Conservation (phyloP, 1,140 invertebrate genomes). For the Leptoteleia sp. region DNA sequence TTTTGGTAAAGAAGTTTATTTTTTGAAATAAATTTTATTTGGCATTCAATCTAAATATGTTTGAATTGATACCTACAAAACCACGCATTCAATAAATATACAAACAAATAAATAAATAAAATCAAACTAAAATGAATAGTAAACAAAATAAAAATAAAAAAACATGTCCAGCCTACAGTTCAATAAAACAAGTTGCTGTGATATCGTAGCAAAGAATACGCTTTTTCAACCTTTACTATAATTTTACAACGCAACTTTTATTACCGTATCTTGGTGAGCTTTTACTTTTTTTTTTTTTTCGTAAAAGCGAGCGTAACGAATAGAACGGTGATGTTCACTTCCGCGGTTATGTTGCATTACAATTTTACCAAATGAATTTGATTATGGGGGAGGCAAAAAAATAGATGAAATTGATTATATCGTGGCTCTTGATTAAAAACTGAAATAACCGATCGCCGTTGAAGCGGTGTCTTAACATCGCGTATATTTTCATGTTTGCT, state of each 20-base stretch:
- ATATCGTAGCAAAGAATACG: slow-evolving; percentile 17
- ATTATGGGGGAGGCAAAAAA: too few relatives aligned
- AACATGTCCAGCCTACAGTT: too few relatives aligned
- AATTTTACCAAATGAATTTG: slow-evolving; percentile 15
- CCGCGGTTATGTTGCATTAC: slow-evolving; percentile 7
- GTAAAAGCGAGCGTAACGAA: slow-evolving; percentile 2
- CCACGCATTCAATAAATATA: too few relatives aligned
- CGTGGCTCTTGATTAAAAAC: slow-evolving; percentile 11
- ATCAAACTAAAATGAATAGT: too few relatives aligned
- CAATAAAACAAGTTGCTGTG: too few relatives aligned
- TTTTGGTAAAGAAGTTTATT: too few relatives aligned
- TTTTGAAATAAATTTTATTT: too few relatives aligned
- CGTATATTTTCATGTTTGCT: slow-evolving; percentile 1
- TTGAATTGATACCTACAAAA: too few relatives aligned
- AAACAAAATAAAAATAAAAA: too few relatives aligned
- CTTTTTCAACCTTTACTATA: slow-evolving; percentile 29
- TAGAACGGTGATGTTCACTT: neutral
- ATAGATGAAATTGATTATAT: too few relatives aligned
- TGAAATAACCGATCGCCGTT: neutral
- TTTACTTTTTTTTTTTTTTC: slow-evolving; percentile 34
- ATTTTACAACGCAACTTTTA: slow-evolving; percentile 49
- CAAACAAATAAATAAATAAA: too few relatives aligned
- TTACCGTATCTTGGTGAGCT: slow-evolving; percentile 19
- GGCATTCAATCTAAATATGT: too few relatives aligned
- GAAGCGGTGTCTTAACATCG: neutral